Conservation (phyloP, 2,113 vertebrate species). For the Leptodactylus fuscus region DNA sequence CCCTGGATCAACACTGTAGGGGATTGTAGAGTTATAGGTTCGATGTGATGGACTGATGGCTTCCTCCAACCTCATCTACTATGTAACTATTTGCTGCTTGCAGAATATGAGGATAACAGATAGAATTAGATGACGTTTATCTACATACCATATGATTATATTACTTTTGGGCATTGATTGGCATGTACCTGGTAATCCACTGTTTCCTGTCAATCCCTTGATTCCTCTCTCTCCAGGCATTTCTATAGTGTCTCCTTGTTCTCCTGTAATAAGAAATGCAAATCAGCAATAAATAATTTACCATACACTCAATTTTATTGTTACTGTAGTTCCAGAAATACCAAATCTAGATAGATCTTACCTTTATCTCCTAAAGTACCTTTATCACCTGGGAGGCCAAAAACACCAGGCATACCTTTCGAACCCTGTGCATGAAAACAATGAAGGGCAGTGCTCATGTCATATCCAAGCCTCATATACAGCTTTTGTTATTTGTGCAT, state of each 20-base stretch:
- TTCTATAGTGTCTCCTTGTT: conserved; percentile 77
- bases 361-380: conserved; percentile 79
- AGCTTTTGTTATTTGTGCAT: no score
- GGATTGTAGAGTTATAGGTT: no score
- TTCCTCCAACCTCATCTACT: no score
- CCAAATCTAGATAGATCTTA: conserved; percentile 67
- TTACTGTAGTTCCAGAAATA: background rate
- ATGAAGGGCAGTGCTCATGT: background rate
- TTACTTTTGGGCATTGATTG: no score
- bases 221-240: conserved; percentile 83
- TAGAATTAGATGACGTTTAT: no score
- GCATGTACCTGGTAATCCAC: conserved; percentile 82
- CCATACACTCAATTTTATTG: background rate
- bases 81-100: no score
- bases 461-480: background rate
- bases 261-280: conserved; percentile 74
- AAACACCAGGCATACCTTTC: conserved; percentile 81
- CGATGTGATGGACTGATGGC: no score
- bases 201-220: conserved; percentile 82
- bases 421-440: conserved; percentile 75
- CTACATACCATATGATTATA: no score
- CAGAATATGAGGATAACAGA: no score
- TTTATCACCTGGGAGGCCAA: conserved; percentile 77
- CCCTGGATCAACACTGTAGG: no score
- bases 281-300: background rate